Evolutionary conservation across 2,113 vertebrate species (phyloP), one percentile per base, ranked within the genome.

Genomic region (Chaetorhynchus papuensis): DNA sequence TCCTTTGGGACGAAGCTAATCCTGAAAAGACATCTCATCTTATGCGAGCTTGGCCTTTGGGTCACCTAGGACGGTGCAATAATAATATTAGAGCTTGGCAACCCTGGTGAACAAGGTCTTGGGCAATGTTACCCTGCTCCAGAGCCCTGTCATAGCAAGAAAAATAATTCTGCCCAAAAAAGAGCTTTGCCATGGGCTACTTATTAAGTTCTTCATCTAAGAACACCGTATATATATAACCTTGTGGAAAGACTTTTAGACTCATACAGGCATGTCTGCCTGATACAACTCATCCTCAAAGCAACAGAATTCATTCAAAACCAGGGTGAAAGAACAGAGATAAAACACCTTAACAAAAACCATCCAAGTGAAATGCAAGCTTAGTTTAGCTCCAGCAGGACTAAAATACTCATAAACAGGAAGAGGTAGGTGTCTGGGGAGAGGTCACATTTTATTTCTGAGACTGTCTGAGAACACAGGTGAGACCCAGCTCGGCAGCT

Each of bases 1-100:
- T 99, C 99, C 97, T 99, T 99, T 96, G 99, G 99, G 89, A 99
- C 99, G 93, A 99, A 99, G 95, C 99, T 99, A 92, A 99, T 99
- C 91, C 99, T 98, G 97, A 99, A 99, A 96, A 99, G 99, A 98
- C 99, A 99, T 94, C 99, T 99, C 99, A 99, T 99, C 97, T 99
- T 99, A 97, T 99, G 98, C 13, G 99, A 98, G 76, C 98, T 98
- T 93, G 99, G 99, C 96, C 99, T 98, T 98, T 99, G 99, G n/a
- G 99, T 99, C 98, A 99, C 99, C 99, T 99, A 89, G 72, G 94
- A 87, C 33, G 97, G 64, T 47, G 57, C 44, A 96, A 71, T 30
- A 91, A 87, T 41, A 28, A 56, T 28, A 59, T 60, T 49, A 95
- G 69, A 86, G 8, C 13, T 54, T 50, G 65, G 72, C 33, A 91